Conservation (phyloP, 2,797 vertebrate species). For the Poecilia velifera region DNA sequence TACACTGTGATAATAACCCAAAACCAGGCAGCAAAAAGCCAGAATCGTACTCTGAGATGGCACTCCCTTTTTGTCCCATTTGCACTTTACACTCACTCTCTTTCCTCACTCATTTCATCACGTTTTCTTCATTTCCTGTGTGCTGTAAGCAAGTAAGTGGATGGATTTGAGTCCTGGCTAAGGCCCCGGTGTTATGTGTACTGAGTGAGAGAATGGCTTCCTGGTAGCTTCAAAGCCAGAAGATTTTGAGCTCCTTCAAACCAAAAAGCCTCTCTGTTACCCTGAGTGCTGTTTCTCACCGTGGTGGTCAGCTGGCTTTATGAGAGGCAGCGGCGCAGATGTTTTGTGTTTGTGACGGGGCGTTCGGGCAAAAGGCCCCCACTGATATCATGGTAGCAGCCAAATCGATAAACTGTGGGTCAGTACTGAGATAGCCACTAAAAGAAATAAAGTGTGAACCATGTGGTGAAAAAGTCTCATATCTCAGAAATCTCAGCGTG, state of each 20-base stretch:
- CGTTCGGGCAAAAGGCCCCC: constrained; percentile 38
- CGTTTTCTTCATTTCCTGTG: constrained; percentile 78
- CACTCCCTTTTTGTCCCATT: constrained; percentile 20
- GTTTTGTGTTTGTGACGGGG: constrained; percentile 56
- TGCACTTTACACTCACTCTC: constrained; percentile 42
- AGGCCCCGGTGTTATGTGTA: constrained; percentile 60
- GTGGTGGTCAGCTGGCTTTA: constrained; percentile 58
- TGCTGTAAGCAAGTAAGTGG: constrained; percentile 55
- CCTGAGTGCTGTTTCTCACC: constrained; percentile 32
- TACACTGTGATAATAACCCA: not conserved
- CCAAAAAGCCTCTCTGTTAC: constrained; percentile 38
- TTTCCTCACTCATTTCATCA: constrained; percentile 61
- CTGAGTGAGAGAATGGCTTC: constrained; percentile 56
- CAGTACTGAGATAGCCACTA: constrained; percentile 23
- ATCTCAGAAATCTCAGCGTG: constrained; percentile 52
- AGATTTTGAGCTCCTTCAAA: constrained; percentile 49
- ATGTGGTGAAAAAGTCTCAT: constrained; percentile 48
- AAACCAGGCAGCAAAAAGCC: not conserved
- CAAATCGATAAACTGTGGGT: constrained; percentile 56
- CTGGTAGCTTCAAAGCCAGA: constrained; percentile 64
- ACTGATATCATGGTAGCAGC: constrained; percentile 46
- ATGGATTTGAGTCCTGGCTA: constrained; percentile 46
- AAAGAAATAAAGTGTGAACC: constrained; percentile 18
- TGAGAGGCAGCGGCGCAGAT: constrained; percentile 56
- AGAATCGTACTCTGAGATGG: constrained; percentile 3